Evolutionary conservation across 2,797 vertebrate genomes (phyloP), one percentile per base, ranked within the genome.

Genomic region (Notamacropus eugenii): DNA sequence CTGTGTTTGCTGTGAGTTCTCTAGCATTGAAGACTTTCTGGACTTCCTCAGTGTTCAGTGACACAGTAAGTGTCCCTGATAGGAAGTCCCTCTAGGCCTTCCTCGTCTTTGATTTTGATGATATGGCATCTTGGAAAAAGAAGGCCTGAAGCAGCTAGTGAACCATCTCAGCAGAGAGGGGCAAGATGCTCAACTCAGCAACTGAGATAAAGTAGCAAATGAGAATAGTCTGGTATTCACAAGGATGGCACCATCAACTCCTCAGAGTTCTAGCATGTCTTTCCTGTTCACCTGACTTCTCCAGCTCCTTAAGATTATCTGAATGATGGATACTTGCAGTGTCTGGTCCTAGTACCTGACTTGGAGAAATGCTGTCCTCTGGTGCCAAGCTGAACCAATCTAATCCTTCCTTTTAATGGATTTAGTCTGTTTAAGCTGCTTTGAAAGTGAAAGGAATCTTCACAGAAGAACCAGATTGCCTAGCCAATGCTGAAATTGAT

Each of bases 161-260:
- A 99, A 99, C 98, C 99, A 99, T 96, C 98, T 99, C 98, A 99
- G 99, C 0, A 99, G 99, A 46, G 99, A 99, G 34, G 99, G 99
- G 0, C 98, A 99, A 0, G 99, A 99, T n/a, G 2, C 99, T 0
- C 97, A 95, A 95, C 98, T 99, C 90, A 99, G 96, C 46, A 0
- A 93, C 96, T 0, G 99, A 99, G 98, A 99, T 99, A 99, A 98
- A 94, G 59, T 99, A 99, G 98, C 99, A 96, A 99, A 99, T 96
- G 96, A 8, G 96, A 99, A 99, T 0, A 99, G 98, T 99, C 99
- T 0, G 99, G 99, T 97, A 99, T 99, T 0, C 99, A 99, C 98
- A 99, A 99, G 98, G 99, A 99, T 0, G 99, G 99, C 96, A 99
- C 99, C 0, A 99, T 99, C 97, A 99, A 99, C 97, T 99, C 99